Evolutionary conservation across 2,888 invertebrate genomes (phyloP).

Genomic region (Tetrapedia diversipes): DNA sequence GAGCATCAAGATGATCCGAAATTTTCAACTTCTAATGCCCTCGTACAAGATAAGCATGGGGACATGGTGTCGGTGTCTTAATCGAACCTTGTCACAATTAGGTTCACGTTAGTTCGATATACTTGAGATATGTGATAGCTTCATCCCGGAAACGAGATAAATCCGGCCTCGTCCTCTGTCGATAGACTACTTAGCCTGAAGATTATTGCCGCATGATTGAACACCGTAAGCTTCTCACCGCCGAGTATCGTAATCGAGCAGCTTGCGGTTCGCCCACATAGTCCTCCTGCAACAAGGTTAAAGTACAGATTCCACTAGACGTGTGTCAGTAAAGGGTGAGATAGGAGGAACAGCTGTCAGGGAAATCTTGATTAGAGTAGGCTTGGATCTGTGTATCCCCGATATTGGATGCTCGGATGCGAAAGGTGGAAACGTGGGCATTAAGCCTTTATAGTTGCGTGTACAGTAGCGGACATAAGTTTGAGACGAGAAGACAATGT

Average conservation of each 20-base stretch:
- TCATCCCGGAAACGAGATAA: constrained; percentile 1
- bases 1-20: too few relatives aligned
- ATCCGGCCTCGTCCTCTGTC: constrained; percentile 11
- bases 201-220: constrained; percentile 51
- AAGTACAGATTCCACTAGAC: constrained; percentile 17
- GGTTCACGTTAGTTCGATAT: neutral
- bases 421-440: neutral
- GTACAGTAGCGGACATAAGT: too few relatives aligned
- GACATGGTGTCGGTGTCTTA: neutral
- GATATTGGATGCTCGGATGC: neutral
- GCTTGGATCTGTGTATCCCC: neutral
- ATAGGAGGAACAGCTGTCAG: neutral
- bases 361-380: constrained; percentile 13
- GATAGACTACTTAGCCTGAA: constrained; percentile 30
- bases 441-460: neutral
- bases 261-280: constrained; percentile 41
- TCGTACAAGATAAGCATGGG: too few relatives aligned
- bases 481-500: too few relatives aligned
- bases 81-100: neutral
- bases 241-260: constrained; percentile 43
- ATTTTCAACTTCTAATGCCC: too few relatives aligned
- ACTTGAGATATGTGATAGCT: neutral
- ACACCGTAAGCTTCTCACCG: constrained; percentile 34
- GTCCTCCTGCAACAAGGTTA: neutral
- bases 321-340: constrained; percentile 2